Conservation (phyloP, 2,888 invertebrate genomes). For the Reticulitermes lucifugus region DNA sequence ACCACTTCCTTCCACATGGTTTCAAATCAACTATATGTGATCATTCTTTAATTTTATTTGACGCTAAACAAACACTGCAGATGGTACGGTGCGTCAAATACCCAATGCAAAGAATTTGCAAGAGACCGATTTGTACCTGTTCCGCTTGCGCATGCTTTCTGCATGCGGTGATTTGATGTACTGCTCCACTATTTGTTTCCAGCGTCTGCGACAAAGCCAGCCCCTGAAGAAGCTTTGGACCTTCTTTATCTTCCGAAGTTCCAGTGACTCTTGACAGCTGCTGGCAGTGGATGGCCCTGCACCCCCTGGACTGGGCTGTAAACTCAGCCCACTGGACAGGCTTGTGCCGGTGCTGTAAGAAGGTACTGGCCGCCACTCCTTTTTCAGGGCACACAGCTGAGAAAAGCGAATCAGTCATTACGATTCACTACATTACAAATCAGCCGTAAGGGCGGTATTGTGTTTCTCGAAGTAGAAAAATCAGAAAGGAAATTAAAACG, state of each 20-base stretch:
- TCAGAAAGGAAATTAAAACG: no score
- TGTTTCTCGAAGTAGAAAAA: no score
- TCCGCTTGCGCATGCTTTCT: conserved; percentile 92
- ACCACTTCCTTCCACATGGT: no score
- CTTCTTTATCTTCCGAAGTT: conserved; percentile 87
- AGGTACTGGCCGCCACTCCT: conserved; percentile 76
- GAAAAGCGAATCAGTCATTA: conserved; percentile 56
- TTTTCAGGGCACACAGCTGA: conserved; percentile 84
- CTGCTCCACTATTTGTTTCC: conserved; percentile 96
- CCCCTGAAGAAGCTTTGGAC: conserved; percentile 92
- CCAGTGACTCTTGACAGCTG: conserved; percentile 70
- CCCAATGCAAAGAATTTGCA: no score
- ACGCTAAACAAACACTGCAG: no score
- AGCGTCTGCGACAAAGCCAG: conserved; percentile 90
- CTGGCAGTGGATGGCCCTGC: conserved; percentile 46
- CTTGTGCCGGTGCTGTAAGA: conserved; percentile 47
- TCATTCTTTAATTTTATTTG: no score
- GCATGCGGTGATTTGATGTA: conserved; percentile 95
- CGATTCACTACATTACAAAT: no score
- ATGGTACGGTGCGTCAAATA: no score
- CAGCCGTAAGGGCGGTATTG: no score
- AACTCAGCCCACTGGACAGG: conserved; percentile 50
- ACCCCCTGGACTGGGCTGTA: conserved; percentile 48
- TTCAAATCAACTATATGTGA: no score
- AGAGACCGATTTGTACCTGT: conserved; percentile 69